Percentiles rank a stretch among this genome's conserved stretches.
phyloP scores from a whole-genome alignment of 2,113 vertebrate genomes.

The Geococcyx californianus region DNA sequence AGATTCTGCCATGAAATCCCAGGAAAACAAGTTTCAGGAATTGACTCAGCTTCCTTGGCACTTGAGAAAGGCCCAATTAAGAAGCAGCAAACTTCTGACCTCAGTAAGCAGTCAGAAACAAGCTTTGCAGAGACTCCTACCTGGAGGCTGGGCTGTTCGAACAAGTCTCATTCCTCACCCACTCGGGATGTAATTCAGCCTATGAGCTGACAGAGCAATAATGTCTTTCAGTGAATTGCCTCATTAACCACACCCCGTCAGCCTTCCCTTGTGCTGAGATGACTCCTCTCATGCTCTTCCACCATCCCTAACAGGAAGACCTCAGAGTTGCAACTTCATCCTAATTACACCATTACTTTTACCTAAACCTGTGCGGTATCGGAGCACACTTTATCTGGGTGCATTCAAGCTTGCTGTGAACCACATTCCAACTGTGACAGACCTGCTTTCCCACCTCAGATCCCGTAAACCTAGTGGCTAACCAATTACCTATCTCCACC shows the following conservation, averaged over 20 bases:
- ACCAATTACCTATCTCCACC: background rate
- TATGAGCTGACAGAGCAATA: background rate
- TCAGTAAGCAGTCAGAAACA: background rate
- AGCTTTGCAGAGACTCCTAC: background rate
- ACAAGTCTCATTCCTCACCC: conserved; percentile 48
- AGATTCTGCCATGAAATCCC: background rate
- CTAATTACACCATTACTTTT: background rate
- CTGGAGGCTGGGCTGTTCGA: background rate
- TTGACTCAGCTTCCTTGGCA: background rate
- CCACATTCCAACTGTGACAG: background rate
- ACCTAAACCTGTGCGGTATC: background rate
- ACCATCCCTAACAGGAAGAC: background rate
- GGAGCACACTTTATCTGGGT: background rate
- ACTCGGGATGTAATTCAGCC: background rate
- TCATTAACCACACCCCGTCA: background rate
- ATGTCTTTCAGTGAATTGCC: background rate
- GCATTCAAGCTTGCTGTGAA: background rate
- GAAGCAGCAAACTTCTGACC: conserved; percentile 46
- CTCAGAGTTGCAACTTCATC: background rate
- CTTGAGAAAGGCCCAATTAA: background rate
- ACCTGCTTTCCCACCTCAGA: background rate
- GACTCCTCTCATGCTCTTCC: background rate
- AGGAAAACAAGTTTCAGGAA: conserved; percentile 23
- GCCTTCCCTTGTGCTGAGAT: background rate
- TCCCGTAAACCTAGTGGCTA: background rate